A percentile compares a stretch with the other conserved stretches of the same genome.
These are phyloP conservation scores for Silurus meridionalis DNA, from an alignment of 2,113 vertebrate species.

Conservation along the genomic window DNA sequence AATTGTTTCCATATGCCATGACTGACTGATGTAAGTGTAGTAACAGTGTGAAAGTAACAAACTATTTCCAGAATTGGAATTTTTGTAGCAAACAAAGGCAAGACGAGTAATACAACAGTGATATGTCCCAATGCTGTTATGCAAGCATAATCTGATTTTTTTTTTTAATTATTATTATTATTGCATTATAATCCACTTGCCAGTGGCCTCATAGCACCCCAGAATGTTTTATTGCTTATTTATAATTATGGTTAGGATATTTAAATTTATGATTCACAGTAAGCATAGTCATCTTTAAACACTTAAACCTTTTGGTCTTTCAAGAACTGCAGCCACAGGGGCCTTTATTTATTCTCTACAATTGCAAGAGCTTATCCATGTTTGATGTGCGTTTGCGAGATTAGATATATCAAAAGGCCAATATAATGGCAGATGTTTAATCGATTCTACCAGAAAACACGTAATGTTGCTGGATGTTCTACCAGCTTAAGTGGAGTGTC, in stretches of 20 bases:
- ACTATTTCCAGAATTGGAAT: not conserved
- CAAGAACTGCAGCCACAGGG: not conserved
- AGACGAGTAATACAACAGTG: not conserved
- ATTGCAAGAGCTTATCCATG: constrained; percentile 24
- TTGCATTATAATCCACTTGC: not conserved
- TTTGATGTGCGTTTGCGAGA: constrained; percentile 25
- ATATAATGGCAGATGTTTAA: constrained; percentile 34
- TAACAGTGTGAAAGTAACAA: not conserved
- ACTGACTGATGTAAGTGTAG: not conserved
- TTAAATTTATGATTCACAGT: not conserved
- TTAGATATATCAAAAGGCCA: constrained; percentile 17
- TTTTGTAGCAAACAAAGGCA: not conserved
- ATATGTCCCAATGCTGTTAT: not conserved
- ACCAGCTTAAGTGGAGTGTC: constrained; percentile 2
- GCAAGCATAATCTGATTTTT: not conserved
- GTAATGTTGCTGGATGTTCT: not conserved
- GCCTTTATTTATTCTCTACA: constrained; percentile 13
- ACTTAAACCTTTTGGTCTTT: not conserved
- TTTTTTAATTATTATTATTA: not conserved
- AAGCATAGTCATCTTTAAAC: not conserved
- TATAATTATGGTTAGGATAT: not conserved
- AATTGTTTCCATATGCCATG: not conserved
- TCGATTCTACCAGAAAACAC: constrained; percentile 32
- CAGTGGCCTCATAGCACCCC: not conserved
- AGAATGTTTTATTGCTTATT: not conserved